These are phyloP conservation scores for Hiodon tergisus DNA, from an alignment of 2,113 vertebrate species.

Conservation along the genomic window DNA sequence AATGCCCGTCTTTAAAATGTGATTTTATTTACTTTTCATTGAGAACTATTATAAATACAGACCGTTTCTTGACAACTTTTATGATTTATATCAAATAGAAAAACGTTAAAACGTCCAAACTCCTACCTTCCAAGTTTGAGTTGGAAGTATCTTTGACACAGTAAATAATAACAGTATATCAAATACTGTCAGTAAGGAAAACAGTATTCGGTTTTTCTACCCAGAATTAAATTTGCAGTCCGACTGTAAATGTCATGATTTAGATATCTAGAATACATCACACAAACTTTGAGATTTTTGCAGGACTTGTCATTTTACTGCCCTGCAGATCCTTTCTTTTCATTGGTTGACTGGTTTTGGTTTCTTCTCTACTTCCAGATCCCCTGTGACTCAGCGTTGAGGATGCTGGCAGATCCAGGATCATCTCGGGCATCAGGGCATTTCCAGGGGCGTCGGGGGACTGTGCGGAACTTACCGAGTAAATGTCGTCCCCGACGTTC, in stretches of 20 bases:
- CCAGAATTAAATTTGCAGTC: no score
- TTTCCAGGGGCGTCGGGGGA: constrained; percentile 55
- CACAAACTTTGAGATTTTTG: constrained; percentile 17
- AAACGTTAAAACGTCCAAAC: no score
- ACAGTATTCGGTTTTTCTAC: no score
- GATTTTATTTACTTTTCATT: no score
- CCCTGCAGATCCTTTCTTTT: constrained; percentile 1
- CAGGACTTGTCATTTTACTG: constrained; percentile 8
- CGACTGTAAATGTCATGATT: no score
- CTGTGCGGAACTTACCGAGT: constrained; percentile 42
- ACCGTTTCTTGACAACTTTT: background rate
- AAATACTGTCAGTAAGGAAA: no score
- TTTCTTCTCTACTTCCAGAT: constrained; percentile 5
- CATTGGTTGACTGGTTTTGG: background rate
- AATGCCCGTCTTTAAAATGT: no score
- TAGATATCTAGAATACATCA: background rate
- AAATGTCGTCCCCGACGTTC: constrained; percentile 71
- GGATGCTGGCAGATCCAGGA: constrained; percentile 34
- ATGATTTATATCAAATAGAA: no score
- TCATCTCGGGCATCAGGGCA: constrained; percentile 55
- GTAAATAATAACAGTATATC: no score
- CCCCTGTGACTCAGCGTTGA: background rate
- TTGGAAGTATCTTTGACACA: no score
- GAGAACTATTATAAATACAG: background rate
- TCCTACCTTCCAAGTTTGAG: no score